Conservation (phyloP, 1,140 invertebrate genomes). For the Lethocerus indicus region DNA sequence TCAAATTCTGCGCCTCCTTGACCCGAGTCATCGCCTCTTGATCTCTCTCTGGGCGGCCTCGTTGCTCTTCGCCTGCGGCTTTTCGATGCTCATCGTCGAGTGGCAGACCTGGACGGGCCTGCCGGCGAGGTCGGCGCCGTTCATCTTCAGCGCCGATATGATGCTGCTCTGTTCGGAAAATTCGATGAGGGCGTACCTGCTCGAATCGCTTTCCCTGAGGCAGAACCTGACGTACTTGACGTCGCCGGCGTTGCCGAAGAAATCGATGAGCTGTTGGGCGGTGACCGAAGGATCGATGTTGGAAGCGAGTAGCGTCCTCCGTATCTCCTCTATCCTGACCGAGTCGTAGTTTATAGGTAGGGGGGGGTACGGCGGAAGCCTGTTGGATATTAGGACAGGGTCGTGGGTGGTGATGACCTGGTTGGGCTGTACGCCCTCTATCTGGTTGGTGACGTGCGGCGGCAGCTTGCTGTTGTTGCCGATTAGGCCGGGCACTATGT, state of each 20-base stretch:
- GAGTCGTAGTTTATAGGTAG: conserved; percentile 80
- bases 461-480: conserved; percentile 73
- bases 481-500: conserved; percentile 61
- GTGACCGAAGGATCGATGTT: conserved; percentile 53
- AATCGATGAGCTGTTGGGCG: conserved; percentile 64
- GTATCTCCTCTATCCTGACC: conserved; percentile 88
- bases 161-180: conserved; percentile 83
- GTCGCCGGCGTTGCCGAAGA: conserved; percentile 74
- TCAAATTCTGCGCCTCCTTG: conserved; percentile 86
- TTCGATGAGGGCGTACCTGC: conserved; percentile 75
- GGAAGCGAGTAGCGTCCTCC: conserved; percentile 68
- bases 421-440: conserved; percentile 68
- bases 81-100: conserved; percentile 76
- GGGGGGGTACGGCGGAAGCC: conserved; percentile 80
- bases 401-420: conserved; percentile 79
- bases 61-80: conserved; percentile 87
- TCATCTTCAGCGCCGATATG: conserved; percentile 70
- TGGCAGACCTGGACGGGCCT: conserved; percentile 51
- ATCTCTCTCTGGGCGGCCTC: conserved; percentile 89
- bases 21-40: conserved; percentile 91
- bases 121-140: conserved; percentile 55
- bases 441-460: conserved; percentile 72
- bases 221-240: conserved; percentile 92
- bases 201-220: conserved; percentile 52
- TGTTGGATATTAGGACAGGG: conserved; percentile 66